Percentiles rank a stretch among this genome's conserved stretches.
These are phyloP conservation scores for Trididemnum nubilum DNA, from an alignment of 23 tunicate genomes.

Conservation along the genomic window DNA sequence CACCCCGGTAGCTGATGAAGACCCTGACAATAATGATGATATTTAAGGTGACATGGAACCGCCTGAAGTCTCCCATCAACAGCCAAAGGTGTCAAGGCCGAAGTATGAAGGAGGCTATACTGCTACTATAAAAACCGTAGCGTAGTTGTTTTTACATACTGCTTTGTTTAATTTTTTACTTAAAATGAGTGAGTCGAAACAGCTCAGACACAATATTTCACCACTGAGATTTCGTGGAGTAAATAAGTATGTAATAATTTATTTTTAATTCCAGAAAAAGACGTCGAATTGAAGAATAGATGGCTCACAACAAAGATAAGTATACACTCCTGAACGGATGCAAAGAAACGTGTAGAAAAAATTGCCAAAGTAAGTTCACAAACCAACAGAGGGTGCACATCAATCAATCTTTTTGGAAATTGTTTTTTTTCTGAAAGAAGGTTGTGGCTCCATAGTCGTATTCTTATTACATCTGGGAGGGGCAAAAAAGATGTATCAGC, in stretches of 20 bases:
- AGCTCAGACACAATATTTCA: neutral
- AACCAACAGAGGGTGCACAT: neutral
- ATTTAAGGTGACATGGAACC: neutral
- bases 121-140: neutral
- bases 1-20: neutral
- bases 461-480: neutral
- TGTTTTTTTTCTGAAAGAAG: neutral
- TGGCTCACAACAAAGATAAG: neutral
- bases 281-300: conserved; percentile 7
- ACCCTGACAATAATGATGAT: neutral
- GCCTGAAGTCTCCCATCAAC: neutral
- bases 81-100: neutral
- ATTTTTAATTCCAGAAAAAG: conserved; percentile 4
- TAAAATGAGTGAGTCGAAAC: neutral
- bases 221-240: neutral
- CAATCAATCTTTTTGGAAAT: neutral
- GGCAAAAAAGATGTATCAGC: neutral
- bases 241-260: neutral
- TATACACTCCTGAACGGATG: neutral
- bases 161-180: neutral
- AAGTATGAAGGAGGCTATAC: neutral
- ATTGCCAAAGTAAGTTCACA: conserved; percentile 1
- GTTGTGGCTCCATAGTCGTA: conserved; percentile 21
- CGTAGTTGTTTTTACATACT: neutral
- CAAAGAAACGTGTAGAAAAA: neutral